These are phyloP conservation scores for Aplidium turbinatum DNA, from an alignment of 23 tunicate genomes.

Conservation along the genomic window DNA sequence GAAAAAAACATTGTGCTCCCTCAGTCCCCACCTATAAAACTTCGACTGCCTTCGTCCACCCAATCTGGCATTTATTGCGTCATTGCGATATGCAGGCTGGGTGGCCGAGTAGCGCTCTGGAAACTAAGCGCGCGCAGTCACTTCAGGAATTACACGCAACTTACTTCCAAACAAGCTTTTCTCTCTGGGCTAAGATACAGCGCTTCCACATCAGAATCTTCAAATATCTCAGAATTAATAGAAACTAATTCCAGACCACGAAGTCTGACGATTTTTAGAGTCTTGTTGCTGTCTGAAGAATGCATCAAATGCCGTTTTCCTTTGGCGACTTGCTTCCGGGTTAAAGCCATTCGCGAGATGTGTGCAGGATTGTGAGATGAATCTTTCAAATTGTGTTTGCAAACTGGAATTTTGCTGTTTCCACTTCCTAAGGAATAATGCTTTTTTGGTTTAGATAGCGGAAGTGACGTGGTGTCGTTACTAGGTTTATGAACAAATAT, in stretches of 20 bases:
- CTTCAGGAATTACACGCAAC: slow-evolving; percentile 10
- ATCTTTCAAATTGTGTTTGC: neutral
- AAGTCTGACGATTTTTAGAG: slow-evolving; percentile 34
- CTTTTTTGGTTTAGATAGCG: neutral
- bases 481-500: neutral
- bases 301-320: neutral
- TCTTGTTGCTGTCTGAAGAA: neutral
- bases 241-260: slow-evolving; percentile 56
- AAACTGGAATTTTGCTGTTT: slow-evolving; percentile 11
- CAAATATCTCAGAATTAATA: slow-evolving; percentile 31
- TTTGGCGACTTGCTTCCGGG: neutral
- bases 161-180: slow-evolving; percentile 78
- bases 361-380: neutral
- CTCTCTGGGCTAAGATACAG: slow-evolving; percentile 71
- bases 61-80: too few species aligned
- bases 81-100: too few species aligned
- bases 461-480: too few species aligned
- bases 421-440: neutral
- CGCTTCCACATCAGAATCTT: slow-evolving; percentile 37
- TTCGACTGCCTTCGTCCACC: too few species aligned
- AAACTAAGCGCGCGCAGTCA: too few species aligned
- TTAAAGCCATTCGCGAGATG: neutral
- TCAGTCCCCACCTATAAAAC: too few species aligned
- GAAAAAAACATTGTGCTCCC: too few species aligned
- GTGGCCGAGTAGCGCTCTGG: too few species aligned